These are phyloP conservation scores for Spisula solida DNA, from an alignment of 2,888 invertebrate species.

Conservation along the genomic window DNA sequence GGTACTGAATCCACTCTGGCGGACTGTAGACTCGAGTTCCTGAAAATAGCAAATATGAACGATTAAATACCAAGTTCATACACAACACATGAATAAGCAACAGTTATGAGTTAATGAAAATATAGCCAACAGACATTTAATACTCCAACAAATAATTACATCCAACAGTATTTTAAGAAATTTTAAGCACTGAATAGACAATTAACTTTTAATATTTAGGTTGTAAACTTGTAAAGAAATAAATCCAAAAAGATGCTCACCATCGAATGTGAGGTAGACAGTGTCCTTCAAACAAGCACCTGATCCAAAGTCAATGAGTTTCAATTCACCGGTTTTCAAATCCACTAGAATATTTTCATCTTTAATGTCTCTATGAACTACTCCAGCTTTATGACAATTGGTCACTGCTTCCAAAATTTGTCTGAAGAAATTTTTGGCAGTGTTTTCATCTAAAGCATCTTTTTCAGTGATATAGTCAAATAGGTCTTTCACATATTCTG, in stretches of 20 bases:
- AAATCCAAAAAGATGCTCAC: constrained; percentile 87
- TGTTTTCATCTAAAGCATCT: constrained; percentile 88
- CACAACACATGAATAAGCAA: too few relatives aligned
- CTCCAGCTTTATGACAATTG: constrained; percentile 89
- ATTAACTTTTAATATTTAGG: neutral
- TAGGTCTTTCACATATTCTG: constrained; percentile 89
- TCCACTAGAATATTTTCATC: constrained; percentile 90
- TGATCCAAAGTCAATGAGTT: constrained; percentile 90
- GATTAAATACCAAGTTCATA: neutral
- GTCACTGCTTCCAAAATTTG: constrained; percentile 89
- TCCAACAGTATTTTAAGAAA: neutral
- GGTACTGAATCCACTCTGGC: constrained; percentile 90
- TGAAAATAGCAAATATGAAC: constrained; percentile 82
- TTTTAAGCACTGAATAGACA: too few relatives aligned
- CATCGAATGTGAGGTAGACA: constrained; percentile 90
- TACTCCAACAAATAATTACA: too few relatives aligned
- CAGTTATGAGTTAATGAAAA: too few relatives aligned
- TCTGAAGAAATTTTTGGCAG: constrained; percentile 89
- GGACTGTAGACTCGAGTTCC: constrained; percentile 91
- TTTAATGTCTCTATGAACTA: constrained; percentile 90
- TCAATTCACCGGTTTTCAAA: constrained; percentile 88
- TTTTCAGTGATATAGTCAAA: constrained; percentile 90
- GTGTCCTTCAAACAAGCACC: constrained; percentile 89
- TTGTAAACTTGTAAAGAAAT: neutral
- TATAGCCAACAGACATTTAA: too few relatives aligned